Conservation (phyloP, 2,888 invertebrate species). For the Lochmaea crataegi region DNA sequence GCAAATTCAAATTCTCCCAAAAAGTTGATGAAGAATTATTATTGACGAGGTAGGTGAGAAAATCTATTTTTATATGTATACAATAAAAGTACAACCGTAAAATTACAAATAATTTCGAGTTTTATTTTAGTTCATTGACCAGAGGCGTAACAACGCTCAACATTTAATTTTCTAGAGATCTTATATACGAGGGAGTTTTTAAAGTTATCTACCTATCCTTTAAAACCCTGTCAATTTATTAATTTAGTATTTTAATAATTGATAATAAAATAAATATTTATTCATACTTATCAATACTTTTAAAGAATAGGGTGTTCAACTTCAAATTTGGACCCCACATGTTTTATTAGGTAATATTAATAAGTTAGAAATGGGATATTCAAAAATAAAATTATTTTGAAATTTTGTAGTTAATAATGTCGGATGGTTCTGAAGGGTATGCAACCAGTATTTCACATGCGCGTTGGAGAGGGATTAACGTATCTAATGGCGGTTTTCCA, state of each 20-base stretch:
- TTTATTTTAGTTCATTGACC: constrained; percentile 4
- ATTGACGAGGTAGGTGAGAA: constrained; percentile 2
- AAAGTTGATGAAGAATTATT: neutral
- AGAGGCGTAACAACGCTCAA: neutral
- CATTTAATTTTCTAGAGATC: neutral
- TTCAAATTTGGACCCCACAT: no score
- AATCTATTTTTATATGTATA: neutral
- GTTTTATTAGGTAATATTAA: no score
- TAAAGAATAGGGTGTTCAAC: no score
- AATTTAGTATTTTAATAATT: no score
- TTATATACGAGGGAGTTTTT: neutral
- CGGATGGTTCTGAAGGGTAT: neutral
- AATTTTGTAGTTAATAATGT: neutral
- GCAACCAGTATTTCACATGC: neutral
- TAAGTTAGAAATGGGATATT: no score
- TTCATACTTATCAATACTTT: no score
- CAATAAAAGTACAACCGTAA: neutral
- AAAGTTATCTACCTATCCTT: neutral
- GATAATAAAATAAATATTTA: no score
- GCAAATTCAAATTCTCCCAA: constrained; percentile 43
- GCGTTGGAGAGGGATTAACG: neutral
- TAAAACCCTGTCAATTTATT: no score
- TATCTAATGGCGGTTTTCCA: no score
- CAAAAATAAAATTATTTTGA: no score
- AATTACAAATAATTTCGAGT: constrained; percentile 1